Base-by-base conservation (phyloP, 2,888 invertebrate genomes). In the Acanthosepion lycidas region DNA sequence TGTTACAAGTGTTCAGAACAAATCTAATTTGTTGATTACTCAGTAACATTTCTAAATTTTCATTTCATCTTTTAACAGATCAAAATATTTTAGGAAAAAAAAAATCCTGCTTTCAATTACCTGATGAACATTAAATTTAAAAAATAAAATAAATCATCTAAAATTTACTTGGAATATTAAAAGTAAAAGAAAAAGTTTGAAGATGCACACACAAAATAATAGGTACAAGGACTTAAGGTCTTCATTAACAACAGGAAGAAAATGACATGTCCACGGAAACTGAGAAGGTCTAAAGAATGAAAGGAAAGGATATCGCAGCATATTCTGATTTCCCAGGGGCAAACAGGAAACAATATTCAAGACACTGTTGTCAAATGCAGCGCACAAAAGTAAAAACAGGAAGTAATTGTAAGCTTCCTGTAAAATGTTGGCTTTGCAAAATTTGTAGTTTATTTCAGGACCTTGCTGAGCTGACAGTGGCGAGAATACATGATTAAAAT, bases 291-390 rank as follows among this genome's bases (percentile, higher is more conserved):
- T 5, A 33, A 33, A 33, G 6, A 59, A 18, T 0, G n/a, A 6
- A 64, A 26, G 64, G 64, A 26, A 78, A 78, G 78, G 78, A n/a
- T 78, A 33, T 23, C 18, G 64, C 6, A 23, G 18, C 3, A 42
- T 42, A 42, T 42, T 42, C n/a, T 28, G n/a, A n/a, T 78, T 78
- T 78, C 78, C 78, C n/a, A 33, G n/a, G n/a, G 78, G 78, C 78
- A 78, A 78, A 78, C 78, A 78, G 78, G 78, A 78, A 78, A 78
- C 78, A 78, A 78, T n/a, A 78, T 78, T 78, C n/a, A 78, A 78
- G 78, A 78, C 78, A 78, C n/a, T n/a, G 78, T 78, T 18, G n/a
- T 23, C 78, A 78, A 78, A n/a, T 78, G n/a, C n/a, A 78, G n/a
- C 78, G 12, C 23, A 78, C 78, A 33, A 78, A 78, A 78, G n/a